Base-by-base conservation (phyloP, 2,888 invertebrate species). In the Onthophagus sagittarius region DNA sequence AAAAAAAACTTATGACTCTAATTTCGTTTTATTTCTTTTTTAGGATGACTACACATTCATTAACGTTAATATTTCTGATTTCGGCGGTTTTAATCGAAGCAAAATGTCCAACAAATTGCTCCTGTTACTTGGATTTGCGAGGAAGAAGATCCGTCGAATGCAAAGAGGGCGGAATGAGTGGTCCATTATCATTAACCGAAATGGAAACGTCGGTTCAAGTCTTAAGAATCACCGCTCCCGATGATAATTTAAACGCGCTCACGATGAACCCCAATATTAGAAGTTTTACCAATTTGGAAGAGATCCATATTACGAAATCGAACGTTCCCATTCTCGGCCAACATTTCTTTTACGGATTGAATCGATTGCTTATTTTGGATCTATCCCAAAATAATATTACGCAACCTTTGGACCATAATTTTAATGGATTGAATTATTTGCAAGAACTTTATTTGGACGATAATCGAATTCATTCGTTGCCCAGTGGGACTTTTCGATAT, bases 251-350 rank as follows among this genome's bases (percentile, higher is more conserved):
- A 23, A 93, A 93, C 82, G 85, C 87, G 71, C 87, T 94, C 70
- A 91, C 91, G 23, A 91, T 94, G 78, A 93, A 93, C 15, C 92
- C 93, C 5, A 89, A 91, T 62, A 91, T 94, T 80, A 88, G 82
- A 39, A 82, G 82, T 63, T 87, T 88, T 78, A 81, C 83, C 64
- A 84, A 85, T 73, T 86, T 95, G 31, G 90, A 92, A 83, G 92
- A 93, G 84, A 86, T 95, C 9, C 91, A 91, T 81, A 93, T 94
- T 70, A 90, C 90, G n/a, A 89, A 91, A 78, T 94, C 94, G 0
- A 92, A 93, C 81, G 86, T 95, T 62, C 94, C 94, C 3, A 92
- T 92, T 62, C 91, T 95, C 75, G 95, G 94, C 0, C 89, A 90
- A 76, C 90, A 92, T 80, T 92, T 94, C 13, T 94, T 95, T 83